These are phyloP conservation scores for Phenganax marumi DNA, from an alignment of 92 coral and sea anemone species.

Conservation along the genomic window DNA sequence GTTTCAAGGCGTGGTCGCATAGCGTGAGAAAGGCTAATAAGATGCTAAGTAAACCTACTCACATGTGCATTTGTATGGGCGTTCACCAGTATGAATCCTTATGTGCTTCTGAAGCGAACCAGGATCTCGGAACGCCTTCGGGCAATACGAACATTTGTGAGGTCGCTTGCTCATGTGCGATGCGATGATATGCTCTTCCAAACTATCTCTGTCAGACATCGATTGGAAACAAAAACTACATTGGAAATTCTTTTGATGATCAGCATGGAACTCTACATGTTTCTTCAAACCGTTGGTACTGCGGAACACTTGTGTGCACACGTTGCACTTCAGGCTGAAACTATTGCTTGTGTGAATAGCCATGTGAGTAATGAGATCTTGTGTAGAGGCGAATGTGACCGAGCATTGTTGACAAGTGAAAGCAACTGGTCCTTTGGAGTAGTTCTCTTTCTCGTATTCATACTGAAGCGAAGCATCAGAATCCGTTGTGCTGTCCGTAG, in stretches of 20 bases:
- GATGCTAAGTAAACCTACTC: conserved; percentile 20
- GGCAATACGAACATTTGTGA: conserved; percentile 85
- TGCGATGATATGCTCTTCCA: conserved; percentile 73
- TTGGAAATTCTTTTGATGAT: conserved; percentile 79
- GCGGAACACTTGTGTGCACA: conserved; percentile 84
- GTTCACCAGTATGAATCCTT: conserved; percentile 95
- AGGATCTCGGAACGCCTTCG: conserved; percentile 97
- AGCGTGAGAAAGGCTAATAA: background rate
- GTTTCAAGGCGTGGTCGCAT: too few species aligned
- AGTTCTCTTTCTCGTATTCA: conserved; percentile 14
- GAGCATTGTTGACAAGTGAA: conserved; percentile 38
- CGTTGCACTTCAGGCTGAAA: conserved; percentile 78
- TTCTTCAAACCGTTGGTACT: conserved; percentile 94
- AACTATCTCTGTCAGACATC: conserved; percentile 58
- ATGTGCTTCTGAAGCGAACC: conserved; percentile 97
- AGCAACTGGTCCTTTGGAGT: background rate
- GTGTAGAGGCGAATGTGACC: conserved; percentile 32
- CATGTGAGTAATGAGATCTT: conserved; percentile 42
- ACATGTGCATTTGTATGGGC: conserved; percentile 80
- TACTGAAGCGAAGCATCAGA: background rate
- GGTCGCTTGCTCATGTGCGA: conserved; percentile 82
- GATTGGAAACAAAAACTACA: conserved; percentile 83
- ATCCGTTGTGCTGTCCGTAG: conserved; percentile 1
- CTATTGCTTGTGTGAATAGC: conserved; percentile 58
- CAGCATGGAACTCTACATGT: conserved; percentile 89